Conservation (phyloP, 2,888 invertebrate species). For the Rhagium mordax region DNA sequence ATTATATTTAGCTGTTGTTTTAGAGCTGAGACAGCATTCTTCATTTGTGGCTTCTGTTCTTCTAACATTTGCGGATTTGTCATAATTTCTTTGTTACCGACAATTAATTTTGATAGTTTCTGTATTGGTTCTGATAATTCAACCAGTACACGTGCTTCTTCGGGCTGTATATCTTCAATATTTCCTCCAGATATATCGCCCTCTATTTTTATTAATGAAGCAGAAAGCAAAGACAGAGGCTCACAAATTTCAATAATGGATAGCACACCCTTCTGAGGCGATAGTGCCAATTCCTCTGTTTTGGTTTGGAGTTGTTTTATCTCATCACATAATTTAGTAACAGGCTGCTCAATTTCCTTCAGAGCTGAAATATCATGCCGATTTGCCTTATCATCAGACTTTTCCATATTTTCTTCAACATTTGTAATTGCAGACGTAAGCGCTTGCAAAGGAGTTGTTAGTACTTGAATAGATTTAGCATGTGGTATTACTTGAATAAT, state of each 20-base stretch:
- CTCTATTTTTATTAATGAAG: not conserved
- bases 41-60: conserved; percentile 33
- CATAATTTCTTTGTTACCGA: conserved; percentile 44
- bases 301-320: not conserved
- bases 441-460: not conserved
- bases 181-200: not conserved
- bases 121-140: conserved; percentile 5
- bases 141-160: not conserved
- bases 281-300: not conserved
- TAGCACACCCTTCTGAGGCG: not conserved
- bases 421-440: not conserved
- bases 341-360: conserved; percentile 4
- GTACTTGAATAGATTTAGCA: not conserved
- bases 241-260: conserved; percentile 1
- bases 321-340: not conserved
- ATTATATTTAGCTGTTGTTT: conserved; percentile 29
- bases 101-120: conserved; percentile 25
- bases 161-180: not conserved
- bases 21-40: conserved; percentile 31
- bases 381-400: conserved; percentile 1
- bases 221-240: not conserved
- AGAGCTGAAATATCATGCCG: conserved; percentile 6
- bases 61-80: conserved; percentile 38
- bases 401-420: conserved; percentile 29
- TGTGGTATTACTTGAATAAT: not conserved